phyloP scores from a whole-genome alignment of 53 echinoderm and acorn worm species.

The Actinopyga echinites region DNA sequence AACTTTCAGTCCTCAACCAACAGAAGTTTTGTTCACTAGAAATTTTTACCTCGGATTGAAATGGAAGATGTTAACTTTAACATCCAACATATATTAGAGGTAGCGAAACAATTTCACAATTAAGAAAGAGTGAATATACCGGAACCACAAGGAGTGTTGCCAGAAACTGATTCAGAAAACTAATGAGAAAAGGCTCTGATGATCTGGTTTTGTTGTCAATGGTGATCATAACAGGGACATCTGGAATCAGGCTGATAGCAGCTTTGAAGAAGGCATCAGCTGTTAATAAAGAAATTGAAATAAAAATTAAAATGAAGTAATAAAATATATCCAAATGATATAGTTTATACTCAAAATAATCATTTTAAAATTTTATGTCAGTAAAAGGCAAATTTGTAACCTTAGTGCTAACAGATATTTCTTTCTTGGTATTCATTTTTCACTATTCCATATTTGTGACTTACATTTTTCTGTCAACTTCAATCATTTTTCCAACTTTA shows the following conservation, averaged over 20 bases:
- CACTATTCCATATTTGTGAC: too few relatives aligned
- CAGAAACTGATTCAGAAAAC: slow-evolving; percentile 85
- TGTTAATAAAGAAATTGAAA: slow-evolving; percentile 39
- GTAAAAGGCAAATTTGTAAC: too few relatives aligned
- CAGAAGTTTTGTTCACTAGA: neutral
- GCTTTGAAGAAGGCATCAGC: slow-evolving; percentile 99
- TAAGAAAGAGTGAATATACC: slow-evolving; percentile 70
- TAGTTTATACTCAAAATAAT: neutral
- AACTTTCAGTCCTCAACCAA: too few relatives aligned
- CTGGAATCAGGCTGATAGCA: slow-evolving; percentile 91
- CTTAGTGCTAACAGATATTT: too few relatives aligned
- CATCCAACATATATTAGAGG: too few relatives aligned
- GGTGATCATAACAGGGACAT: slow-evolving; percentile 72
- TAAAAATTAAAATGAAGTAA: neutral
- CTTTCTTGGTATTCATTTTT: too few relatives aligned
- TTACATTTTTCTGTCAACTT: too few relatives aligned
- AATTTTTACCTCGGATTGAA: too few relatives aligned
- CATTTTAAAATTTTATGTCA: too few relatives aligned
- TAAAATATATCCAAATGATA: neutral
- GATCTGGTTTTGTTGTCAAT: slow-evolving; percentile 87
- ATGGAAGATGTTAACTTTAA: too few relatives aligned
- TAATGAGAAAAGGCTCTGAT: slow-evolving; percentile 75
- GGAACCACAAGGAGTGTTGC: slow-evolving; percentile 85
- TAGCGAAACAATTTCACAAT: neutral
- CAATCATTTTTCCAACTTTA: too few relatives aligned